These are phyloP conservation scores for Chironomus striatipennis DNA, from an alignment of 1,140 invertebrate genomes.

Conservation along the genomic window DNA sequence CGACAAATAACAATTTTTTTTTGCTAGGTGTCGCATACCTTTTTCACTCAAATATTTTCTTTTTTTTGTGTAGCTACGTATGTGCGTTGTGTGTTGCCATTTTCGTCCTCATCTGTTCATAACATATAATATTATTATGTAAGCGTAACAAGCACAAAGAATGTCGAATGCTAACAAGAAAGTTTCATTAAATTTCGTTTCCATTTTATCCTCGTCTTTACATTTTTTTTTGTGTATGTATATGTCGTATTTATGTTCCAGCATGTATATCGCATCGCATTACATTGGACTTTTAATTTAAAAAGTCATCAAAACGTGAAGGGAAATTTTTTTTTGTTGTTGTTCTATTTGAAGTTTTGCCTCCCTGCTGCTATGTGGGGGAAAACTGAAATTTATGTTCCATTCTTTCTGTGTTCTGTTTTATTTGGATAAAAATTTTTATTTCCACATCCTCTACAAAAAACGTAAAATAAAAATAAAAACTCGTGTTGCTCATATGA, in stretches of 20 bases:
- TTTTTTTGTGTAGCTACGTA: neutral
- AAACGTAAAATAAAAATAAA: too few relatives aligned
- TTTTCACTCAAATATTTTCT: neutral
- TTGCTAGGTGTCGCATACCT: too few relatives aligned
- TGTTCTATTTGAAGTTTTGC: neutral
- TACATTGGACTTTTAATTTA: constrained; percentile 20
- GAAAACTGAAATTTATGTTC: too few relatives aligned
- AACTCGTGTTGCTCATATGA: too few relatives aligned
- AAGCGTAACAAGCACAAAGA: neutral
- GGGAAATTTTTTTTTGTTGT: neutral
- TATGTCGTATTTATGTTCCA: neutral
- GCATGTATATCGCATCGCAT: neutral
- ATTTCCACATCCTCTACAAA: too few relatives aligned
- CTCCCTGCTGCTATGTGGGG: neutral
- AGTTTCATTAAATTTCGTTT: constrained; percentile 17
- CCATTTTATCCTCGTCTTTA: neutral
- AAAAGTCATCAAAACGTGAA: constrained; percentile 22
- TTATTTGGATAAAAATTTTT: neutral
- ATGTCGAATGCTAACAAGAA: neutral
- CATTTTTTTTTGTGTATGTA: neutral
- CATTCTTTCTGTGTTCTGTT: neutral
- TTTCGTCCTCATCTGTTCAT: neutral
- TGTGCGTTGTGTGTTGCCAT: too few relatives aligned
- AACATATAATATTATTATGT: neutral
- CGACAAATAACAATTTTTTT: neutral